A percentile compares a stretch with the other conserved stretches of the same genome.
Evolutionary conservation across 2,797 vertebrate species (phyloP).

Genomic region (Pangasius larnaudii): DNA sequence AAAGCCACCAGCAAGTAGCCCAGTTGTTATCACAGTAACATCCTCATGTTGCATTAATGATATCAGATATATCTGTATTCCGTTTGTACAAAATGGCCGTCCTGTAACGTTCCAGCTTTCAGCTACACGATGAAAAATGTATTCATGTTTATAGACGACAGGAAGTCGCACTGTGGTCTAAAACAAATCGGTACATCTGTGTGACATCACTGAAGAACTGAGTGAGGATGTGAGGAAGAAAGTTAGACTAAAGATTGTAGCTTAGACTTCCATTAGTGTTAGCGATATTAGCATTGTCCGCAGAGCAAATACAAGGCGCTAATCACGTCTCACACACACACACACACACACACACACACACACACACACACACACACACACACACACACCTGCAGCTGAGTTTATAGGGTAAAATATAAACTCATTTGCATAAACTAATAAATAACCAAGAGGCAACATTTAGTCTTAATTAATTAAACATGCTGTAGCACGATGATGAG

Average conservation of each 20-base stretch:
- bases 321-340: background rate
- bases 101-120: background rate
- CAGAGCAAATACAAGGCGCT: background rate
- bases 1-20: background rate
- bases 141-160: background rate
- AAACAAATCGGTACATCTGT: background rate
- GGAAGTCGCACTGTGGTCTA: background rate
- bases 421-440: background rate
- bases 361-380: conserved; percentile 48
- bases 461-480: background rate
- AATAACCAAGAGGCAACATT: conserved; percentile 7
- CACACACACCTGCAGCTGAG: conserved; percentile 10
- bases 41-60: background rate
- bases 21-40: background rate
- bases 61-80: background rate
- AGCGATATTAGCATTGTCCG: background rate
- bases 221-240: background rate
- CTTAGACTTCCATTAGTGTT: background rate
- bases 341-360: conserved; percentile 39
- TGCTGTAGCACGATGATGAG: background rate
- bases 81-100: background rate
- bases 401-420: background rate
- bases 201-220: background rate
- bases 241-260: background rate
- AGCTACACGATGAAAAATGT: background rate